Evolutionary conservation across 2,113 vertebrate genomes (phyloP).

Genomic region (Entelurus aequoreus): DNA sequence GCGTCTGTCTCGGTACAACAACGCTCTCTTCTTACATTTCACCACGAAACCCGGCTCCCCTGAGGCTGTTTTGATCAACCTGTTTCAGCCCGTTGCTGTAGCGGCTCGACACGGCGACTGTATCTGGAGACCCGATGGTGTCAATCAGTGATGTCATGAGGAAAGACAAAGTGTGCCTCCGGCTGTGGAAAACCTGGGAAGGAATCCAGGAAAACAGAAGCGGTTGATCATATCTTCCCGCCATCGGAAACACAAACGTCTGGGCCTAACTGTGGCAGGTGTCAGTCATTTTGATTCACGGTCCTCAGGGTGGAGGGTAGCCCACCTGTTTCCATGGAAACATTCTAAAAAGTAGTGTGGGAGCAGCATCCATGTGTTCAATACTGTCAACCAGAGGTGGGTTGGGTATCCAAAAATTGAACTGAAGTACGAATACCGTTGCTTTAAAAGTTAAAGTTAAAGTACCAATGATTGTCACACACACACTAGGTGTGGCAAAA

Average conservation of each 20-base stretch:
- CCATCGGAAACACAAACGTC: background rate
- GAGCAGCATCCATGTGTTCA: too few relatives aligned
- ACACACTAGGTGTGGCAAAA: too few relatives aligned
- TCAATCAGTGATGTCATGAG: slow-evolving; percentile 34
- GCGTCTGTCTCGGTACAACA: background rate
- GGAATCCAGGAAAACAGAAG: slow-evolving; percentile 16
- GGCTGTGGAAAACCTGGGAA: slow-evolving; percentile 16
- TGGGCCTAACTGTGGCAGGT: background rate
- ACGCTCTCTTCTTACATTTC: slow-evolving; percentile 3
- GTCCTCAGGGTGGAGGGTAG: background rate
- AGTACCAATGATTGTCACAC: too few relatives aligned
- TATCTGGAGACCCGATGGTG: slow-evolving; percentile 16
- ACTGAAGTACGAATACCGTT: too few relatives aligned
- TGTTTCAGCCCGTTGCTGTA: slow-evolving; percentile 37
- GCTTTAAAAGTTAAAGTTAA: too few relatives aligned
- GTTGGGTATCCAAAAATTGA: too few relatives aligned
- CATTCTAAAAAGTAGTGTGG: too few relatives aligned
- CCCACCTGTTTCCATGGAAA: background rate
- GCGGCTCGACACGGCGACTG: slow-evolving; percentile 5
- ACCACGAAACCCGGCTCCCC: slow-evolving; percentile 4
- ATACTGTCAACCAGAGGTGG: too few relatives aligned
- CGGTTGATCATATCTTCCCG: background rate
- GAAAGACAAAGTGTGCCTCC: slow-evolving; percentile 22
- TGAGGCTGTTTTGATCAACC: slow-evolving; percentile 23
- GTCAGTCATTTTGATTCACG: background rate